phyloP scores from a whole-genome alignment of 2,113 vertebrate genomes.

The Poeciliopsis retropinna region DNA sequence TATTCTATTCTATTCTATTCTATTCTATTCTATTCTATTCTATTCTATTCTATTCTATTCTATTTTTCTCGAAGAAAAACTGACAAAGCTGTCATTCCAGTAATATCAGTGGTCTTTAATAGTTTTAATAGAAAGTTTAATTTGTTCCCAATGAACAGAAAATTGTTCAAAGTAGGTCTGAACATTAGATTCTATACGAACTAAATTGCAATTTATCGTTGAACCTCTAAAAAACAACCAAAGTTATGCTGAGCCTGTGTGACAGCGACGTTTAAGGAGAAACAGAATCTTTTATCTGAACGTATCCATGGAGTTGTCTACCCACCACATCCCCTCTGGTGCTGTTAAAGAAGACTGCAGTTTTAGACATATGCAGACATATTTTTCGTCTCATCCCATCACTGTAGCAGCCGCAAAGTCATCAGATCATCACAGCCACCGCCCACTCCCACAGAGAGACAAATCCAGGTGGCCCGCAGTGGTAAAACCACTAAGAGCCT shows the following conservation, averaged over 20 bases:
- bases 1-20: too few relatives aligned
- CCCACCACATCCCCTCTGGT: neutral
- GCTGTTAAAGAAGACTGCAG: neutral
- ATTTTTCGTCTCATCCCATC: neutral
- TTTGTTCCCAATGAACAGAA: neutral
- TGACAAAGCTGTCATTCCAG: neutral
- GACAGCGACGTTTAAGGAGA: neutral
- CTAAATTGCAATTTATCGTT: neutral
- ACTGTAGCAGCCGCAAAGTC: constrained; percentile 11
- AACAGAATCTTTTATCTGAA: neutral
- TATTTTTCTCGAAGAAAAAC: neutral
- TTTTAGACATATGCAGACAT: neutral
- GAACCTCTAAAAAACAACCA: neutral
- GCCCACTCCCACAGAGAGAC: constrained; percentile 58
- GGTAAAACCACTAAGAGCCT: constrained; percentile 82
- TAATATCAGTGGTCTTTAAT: neutral
- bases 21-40: too few relatives aligned
- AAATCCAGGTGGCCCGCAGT: constrained; percentile 78
- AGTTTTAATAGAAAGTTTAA: neutral
- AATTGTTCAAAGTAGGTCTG: neutral
- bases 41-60: too few relatives aligned
- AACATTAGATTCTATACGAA: neutral
- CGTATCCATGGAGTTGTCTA: neutral
- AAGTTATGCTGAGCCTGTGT: neutral
- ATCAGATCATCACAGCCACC: constrained; percentile 35